These are phyloP conservation scores for Melanerpes formicivorus DNA, from an alignment of 2,113 vertebrate species.

Conservation along the genomic window DNA sequence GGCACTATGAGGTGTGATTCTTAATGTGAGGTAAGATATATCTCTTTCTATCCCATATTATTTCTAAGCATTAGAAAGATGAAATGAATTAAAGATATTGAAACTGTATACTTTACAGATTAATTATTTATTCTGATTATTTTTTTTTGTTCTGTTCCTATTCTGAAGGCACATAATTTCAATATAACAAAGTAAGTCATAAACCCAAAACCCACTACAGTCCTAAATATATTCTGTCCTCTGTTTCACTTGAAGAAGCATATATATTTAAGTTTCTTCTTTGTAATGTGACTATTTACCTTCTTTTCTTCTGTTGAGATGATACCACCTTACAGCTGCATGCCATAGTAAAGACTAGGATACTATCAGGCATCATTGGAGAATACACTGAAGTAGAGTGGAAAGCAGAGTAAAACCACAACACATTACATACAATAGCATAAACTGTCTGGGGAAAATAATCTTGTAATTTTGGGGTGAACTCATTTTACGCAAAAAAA, in stretches of 20 bases:
- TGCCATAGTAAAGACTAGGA: neutral
- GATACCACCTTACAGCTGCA: neutral
- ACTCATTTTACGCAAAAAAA: neutral
- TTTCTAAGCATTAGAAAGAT: neutral
- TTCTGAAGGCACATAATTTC: neutral
- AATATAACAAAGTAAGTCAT: neutral
- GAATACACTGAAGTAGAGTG: neutral
- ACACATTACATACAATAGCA: neutral
- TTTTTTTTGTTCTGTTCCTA: neutral
- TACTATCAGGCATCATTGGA: neutral
- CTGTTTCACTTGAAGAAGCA: neutral
- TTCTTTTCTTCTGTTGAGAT: neutral
- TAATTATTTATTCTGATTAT: neutral
- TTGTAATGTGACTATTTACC: neutral
- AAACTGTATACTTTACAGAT: neutral
- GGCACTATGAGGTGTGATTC: conserved; percentile 75
- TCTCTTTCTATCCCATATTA: neutral
- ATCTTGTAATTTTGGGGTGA: neutral
- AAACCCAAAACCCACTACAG: neutral
- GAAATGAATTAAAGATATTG: neutral
- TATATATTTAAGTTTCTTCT: neutral
- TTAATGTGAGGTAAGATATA: neutral
- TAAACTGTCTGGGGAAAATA: neutral
- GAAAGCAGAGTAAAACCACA: neutral
- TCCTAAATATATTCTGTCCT: neutral